A percentile compares a stretch with the other conserved stretches of the same genome.
phyloP scores from a whole-genome alignment of 2,113 vertebrate genomes.

The Platichthys flesus region DNA sequence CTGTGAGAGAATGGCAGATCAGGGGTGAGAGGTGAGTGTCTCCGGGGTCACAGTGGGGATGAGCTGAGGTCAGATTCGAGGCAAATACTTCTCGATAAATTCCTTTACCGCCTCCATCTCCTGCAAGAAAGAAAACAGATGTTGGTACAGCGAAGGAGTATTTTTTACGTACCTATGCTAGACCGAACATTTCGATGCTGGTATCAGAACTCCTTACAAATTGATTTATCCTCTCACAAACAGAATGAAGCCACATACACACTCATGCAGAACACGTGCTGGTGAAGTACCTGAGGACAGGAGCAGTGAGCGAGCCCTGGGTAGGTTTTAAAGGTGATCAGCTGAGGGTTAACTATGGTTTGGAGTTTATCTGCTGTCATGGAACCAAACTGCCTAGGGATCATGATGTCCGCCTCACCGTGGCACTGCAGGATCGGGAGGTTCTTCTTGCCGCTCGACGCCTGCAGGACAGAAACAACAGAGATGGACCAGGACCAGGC shows the following conservation, averaged over 20 bases:
- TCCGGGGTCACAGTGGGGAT: constrained; percentile 76
- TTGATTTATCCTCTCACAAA: not conserved
- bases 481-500: not conserved
- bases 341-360: constrained; percentile 86
- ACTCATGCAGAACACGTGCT: not conserved
- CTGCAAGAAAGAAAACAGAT: constrained; percentile 75
- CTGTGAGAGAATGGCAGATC: constrained; percentile 81
- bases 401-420: constrained; percentile 92
- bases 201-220: not conserved
- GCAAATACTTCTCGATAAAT: constrained; percentile 95
- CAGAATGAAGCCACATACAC: not conserved
- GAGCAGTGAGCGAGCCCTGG: constrained; percentile 91
- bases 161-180: no score
- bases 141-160: not conserved
- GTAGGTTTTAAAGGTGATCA: constrained; percentile 92
- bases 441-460: constrained; percentile 87
- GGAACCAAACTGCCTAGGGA: constrained; percentile 89
- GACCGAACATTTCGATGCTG: no score
- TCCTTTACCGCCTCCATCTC: constrained; percentile 96
- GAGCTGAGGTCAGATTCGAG: constrained; percentile 88
- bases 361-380: constrained; percentile 94
- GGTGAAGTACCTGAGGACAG: constrained; percentile 86
- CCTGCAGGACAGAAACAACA: constrained; percentile 76
- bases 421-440: constrained; percentile 96
- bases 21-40: constrained; percentile 80